These are phyloP conservation scores for Otolemur garnettii DNA, from an alignment of 2,113 vertebrate genomes.

Conservation along the genomic window DNA sequence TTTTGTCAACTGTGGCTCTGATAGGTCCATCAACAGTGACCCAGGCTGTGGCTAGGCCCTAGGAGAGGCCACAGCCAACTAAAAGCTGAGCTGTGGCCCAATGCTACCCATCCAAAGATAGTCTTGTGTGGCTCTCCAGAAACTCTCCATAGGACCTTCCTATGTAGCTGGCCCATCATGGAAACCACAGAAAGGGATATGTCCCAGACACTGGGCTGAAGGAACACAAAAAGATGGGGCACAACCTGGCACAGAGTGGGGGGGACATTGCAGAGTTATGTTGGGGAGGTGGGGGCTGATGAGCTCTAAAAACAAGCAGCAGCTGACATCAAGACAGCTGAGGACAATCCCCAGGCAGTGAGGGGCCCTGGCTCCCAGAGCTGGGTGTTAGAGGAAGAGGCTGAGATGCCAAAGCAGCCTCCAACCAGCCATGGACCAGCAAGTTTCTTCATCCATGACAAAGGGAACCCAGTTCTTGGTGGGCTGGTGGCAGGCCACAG, in stretches of 20 bases:
- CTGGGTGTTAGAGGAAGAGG: neutral
- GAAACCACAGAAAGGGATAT: neutral
- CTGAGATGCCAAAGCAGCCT: neutral
- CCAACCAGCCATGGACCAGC: neutral
- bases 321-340: neutral
- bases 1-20: neutral
- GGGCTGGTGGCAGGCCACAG: neutral
- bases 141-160: neutral
- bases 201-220: neutral
- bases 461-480: accelerated
- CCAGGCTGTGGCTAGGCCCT: neutral
- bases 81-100: neutral
- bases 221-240: neutral
- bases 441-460: accelerated
- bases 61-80: neutral
- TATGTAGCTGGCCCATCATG: neutral
- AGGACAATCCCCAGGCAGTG: neutral
- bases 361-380: neutral
- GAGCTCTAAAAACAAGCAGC: neutral
- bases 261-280: neutral
- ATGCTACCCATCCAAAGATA: neutral
- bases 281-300: neutral
- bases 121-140: neutral
- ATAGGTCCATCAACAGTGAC: neutral
- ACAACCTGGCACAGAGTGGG: accelerated